Evolutionary conservation across 2,113 vertebrate genomes (phyloP).

Genomic region (Halcyon senegalensis): DNA sequence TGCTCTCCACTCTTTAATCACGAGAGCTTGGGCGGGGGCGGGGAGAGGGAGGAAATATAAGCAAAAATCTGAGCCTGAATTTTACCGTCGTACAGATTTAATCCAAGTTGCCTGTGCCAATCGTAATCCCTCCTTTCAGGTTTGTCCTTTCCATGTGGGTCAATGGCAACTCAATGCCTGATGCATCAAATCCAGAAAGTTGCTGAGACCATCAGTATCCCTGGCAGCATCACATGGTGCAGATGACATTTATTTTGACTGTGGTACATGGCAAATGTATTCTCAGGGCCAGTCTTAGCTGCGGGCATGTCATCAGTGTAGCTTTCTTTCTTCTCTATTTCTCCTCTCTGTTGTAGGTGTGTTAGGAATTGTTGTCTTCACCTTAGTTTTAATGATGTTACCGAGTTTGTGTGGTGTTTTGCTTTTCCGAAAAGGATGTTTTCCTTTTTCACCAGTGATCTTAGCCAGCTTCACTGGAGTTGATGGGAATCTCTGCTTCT

Average conservation of each 20-base stretch:
- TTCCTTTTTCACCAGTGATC: not conserved
- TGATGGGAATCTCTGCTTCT: not conserved
- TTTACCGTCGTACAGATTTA: conserved; percentile 12
- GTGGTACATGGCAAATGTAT: not conserved
- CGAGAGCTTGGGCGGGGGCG: not conserved
- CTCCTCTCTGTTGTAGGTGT: not conserved
- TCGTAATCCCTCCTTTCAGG: conserved; percentile 61
- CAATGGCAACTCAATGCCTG: conserved; percentile 45
- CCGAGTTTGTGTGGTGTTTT: not conserved
- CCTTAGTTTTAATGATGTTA: not conserved
- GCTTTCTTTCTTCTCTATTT: not conserved
- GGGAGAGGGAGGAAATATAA: not conserved
- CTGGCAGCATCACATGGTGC: conserved; percentile 23
- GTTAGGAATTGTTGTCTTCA: not conserved
- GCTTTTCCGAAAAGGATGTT: not conserved
- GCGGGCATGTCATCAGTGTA: not conserved
- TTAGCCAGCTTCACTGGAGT: not conserved
- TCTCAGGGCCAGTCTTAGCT: not conserved
- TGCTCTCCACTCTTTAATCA: conserved; percentile 18
- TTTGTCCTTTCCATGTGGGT: conserved; percentile 49
- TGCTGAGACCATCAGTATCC: conserved; percentile 46
- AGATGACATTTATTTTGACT: conserved; percentile 14
- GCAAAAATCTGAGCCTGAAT: conserved; percentile 36
- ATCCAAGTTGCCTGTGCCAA: conserved; percentile 30
- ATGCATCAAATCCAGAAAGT: conserved; percentile 62